Evolutionary conservation across 1,140 invertebrate genomes (phyloP).

Genomic region (Lamellibrachia luymesi): DNA sequence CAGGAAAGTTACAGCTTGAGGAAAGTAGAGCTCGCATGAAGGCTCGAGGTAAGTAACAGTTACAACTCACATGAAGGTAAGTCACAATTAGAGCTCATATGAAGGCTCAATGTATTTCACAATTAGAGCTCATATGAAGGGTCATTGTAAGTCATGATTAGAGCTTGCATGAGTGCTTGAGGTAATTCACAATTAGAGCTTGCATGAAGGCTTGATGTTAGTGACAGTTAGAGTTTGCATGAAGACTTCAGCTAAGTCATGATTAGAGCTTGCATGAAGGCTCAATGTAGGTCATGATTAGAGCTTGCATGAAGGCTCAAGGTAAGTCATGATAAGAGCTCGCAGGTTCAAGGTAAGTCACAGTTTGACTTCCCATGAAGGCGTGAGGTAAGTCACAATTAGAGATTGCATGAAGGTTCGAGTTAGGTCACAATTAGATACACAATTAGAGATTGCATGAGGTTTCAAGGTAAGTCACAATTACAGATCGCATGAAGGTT

Average conservation of each 20-base stretch:
- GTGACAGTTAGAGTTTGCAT: neutral
- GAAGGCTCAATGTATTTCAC: neutral
- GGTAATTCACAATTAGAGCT: neutral
- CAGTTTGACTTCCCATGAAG: too few species aligned
- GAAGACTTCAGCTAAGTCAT: neutral
- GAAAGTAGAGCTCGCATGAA: neutral
- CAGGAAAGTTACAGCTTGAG: neutral
- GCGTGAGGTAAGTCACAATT: too few species aligned
- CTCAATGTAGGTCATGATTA: neutral
- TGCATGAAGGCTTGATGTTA: neutral
- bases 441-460: too few species aligned
- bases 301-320: neutral
- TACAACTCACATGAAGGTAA: neutral
- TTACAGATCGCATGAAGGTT: too few species aligned
- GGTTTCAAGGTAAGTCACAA: too few species aligned
- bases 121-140: neutral
- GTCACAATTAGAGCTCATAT: neutral
- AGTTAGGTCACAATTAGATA: too few species aligned
- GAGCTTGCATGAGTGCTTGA: neutral
- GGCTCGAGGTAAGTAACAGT: neutral
- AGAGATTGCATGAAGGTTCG: too few species aligned
- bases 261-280: neutral
- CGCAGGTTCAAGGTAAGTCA: too few species aligned
- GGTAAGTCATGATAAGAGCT: neutral
- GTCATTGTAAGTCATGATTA: neutral